A percentile compares a stretch with the other conserved stretches of the same genome.
Evolutionary conservation across 2,113 vertebrate species (phyloP).

Genomic region (Morone chrysops): DNA sequence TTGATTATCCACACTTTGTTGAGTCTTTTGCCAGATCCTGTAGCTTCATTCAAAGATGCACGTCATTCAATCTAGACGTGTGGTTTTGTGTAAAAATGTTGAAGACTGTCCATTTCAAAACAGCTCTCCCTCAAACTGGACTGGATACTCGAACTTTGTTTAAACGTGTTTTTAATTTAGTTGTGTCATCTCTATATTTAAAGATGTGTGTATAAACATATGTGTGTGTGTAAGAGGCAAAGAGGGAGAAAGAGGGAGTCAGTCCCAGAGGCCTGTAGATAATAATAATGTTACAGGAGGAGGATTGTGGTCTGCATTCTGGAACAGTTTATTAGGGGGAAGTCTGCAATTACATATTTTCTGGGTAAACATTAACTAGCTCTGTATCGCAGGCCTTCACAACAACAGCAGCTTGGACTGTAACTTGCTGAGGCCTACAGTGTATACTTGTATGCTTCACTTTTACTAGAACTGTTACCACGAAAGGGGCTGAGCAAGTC

Average conservation of each 20-base stretch:
- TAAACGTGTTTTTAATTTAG: slow-evolving; percentile 28
- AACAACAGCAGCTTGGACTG: slow-evolving; percentile 48
- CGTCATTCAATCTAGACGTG: not conserved
- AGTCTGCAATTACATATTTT: slow-evolving; percentile 92
- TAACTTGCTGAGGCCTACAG: slow-evolving; percentile 1
- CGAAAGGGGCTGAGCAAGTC: slow-evolving; percentile 16
- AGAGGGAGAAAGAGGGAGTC: slow-evolving; percentile 39
- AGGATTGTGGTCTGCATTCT: slow-evolving; percentile 85
- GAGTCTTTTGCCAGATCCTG: not conserved
- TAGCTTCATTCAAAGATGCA: not conserved
- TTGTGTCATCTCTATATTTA: slow-evolving; percentile 43
- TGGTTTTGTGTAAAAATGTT: slow-evolving; percentile 7
- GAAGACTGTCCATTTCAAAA: slow-evolving; percentile 4
- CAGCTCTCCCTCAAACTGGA: not conserved
- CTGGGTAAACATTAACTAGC: slow-evolving; percentile 93
- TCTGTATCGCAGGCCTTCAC: slow-evolving; percentile 81
- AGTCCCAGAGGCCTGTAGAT: slow-evolving; percentile 59
- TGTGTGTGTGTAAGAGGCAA: slow-evolving; percentile 23
- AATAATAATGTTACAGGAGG: slow-evolving; percentile 74
- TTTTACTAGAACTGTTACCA: slow-evolving; percentile 52
- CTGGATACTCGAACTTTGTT: not conserved
- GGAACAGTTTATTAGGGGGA: slow-evolving; percentile 91
- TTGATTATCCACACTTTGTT: not conserved
- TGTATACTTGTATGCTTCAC: slow-evolving; percentile 30
- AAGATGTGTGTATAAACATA: slow-evolving; percentile 16